Base-by-base conservation (phyloP, 2,888 invertebrate species). In the Invenusta paracnida region DNA sequence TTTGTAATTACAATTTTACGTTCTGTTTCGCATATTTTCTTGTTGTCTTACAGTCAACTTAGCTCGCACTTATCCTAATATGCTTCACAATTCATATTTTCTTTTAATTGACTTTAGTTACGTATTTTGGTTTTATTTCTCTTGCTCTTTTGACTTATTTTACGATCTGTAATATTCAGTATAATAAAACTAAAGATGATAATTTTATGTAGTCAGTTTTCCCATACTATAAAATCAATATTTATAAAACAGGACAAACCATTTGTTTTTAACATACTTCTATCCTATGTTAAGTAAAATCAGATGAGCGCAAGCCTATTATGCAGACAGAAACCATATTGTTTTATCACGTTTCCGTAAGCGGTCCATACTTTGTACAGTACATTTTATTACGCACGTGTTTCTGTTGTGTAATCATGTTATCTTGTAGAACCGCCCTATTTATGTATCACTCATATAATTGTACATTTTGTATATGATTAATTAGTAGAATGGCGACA, bases 381-480 rank as follows among this genome's bases (percentile, higher is more conserved):
- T 73, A 73, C 23, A 5, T 73, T 73, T 13, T 73, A 13, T 5
- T 5, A 73, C 23, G 23, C 73, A 73, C 23, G 25, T 23, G 73
- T 73, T 73, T 73, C 23, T 73, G 73, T 73, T 73, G 73, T 73
- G 73, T 73, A 73, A 25, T 73, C 73, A 73, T 73, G 2, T 73
- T 73, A 73, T n/a, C 27, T 23, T 23, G 11, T 25, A 73, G 11
- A 48, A 73, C 73, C 73, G 73, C 73, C 23, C 5, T 73, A 73
- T 73, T 48, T 48, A 17, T 73, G 73, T 73, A 73, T 73, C 73
- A 73, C 27, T 73, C 73, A 73, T 73, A 23, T 73, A n/a, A n/a
- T 73, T 73, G 73, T 73, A 73, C 73, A 73, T 73, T 23, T 73
- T 73, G 73, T 73, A 73, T 73, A 73, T 73, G 73, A 73, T 23